Evolutionary conservation across 2,113 vertebrate species (phyloP), one percentile per base, ranked within the genome.

Genomic region (Plecotus auritus): DNA sequence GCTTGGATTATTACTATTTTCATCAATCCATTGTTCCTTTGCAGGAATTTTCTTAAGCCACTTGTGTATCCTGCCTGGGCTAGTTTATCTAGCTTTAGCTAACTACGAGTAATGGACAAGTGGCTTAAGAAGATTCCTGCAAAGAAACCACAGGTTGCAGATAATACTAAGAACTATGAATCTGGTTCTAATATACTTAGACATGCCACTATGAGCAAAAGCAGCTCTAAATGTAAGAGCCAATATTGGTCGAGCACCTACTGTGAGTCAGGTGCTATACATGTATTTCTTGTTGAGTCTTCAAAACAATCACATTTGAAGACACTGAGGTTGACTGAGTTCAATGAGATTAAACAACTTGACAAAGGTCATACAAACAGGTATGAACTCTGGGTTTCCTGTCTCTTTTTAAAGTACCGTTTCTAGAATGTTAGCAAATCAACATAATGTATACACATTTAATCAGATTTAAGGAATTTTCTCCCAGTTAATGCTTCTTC

Each of bases 281-380:
- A 88, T 5, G 20, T 42, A 18, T 91, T 91, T 47, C 35, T 77
- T 82, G 18, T 80, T 92, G 76, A 95, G 69, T 86, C 70, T 45
- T 96, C 56, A 93, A 96, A 95, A 88, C 81, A 81, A 70, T n/a
- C 49, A 49, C 42, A 56, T 90, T 92, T 93, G 18, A 56, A 96
- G 49, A 94, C 85, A 86, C 10, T 51, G 17, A 95, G 45, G 0
- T 61, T 93, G 82, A 83, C 6, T 67, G 87, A 84, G 51, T 85
- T 96, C 42, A 66, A 26, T 47, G 42, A 85, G 35, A 94, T 78
- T 35, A 95, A 85, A 37, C 23, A 81, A 91, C 28, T 91, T 91
- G 61, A 35, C 23, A 23, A 93, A 59, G n/a, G 64, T 66, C 85
- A 61, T 49, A 82, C 76, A 86, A 85, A 45, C 64, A 92, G 37